Conservation (phyloP, 1,140 invertebrate genomes). For the Zeugodacus cucurbitae region DNA sequence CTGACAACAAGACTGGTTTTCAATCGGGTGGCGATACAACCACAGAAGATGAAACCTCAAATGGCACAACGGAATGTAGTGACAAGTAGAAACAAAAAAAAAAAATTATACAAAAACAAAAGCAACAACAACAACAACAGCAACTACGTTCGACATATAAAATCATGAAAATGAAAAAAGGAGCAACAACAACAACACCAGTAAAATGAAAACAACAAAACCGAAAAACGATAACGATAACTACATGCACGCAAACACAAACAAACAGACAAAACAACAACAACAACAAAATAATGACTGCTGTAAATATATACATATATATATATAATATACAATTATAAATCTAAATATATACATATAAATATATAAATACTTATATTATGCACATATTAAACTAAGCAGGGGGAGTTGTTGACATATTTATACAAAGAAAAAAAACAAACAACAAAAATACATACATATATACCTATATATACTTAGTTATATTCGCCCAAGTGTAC, state of each 20-base stretch:
- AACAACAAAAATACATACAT: neutral
- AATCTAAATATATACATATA: neutral
- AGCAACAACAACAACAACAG: neutral
- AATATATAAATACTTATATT: conserved; percentile 1
- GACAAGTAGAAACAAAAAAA: conserved; percentile 30
- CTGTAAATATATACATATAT: conserved; percentile 17
- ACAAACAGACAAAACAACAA: neutral
- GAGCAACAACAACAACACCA: neutral
- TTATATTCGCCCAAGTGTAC: neutral
- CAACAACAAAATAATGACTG: conserved; percentile 15
- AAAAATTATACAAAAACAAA: neutral
- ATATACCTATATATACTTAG: neutral
- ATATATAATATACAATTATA: neutral
- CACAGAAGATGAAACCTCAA: conserved; percentile 54
- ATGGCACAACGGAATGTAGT: conserved; percentile 48
- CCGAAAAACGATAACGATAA: conserved; percentile 32
- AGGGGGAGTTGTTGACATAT: neutral
- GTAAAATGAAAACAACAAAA: neutral
- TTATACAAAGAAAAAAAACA: neutral
- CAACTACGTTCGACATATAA: neutral
- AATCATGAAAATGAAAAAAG: neutral
- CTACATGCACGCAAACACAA: neutral
- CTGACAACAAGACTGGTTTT: conserved; percentile 39
- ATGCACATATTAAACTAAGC: conserved; percentile 1
- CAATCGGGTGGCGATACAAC: conserved; percentile 53